Conservation (phyloP, 1,140 invertebrate species). For the Lutraria rhynchaena region DNA sequence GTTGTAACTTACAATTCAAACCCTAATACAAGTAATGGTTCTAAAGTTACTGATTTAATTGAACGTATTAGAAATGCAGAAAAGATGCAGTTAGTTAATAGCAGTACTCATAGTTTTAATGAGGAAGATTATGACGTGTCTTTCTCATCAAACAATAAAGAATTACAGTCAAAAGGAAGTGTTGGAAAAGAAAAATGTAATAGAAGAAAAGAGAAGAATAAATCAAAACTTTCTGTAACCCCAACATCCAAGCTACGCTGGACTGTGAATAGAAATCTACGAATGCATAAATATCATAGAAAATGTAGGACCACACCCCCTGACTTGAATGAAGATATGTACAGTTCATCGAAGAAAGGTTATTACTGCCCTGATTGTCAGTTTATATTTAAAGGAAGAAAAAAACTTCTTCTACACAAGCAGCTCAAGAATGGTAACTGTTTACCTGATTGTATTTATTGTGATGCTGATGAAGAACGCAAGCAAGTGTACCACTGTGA, state of each 20-base stretch:
- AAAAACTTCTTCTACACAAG: slow-evolving; percentile 37
- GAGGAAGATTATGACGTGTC: background rate
- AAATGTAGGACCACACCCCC: slow-evolving; percentile 22
- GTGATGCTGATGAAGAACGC: slow-evolving; percentile 46
- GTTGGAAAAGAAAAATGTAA: background rate
- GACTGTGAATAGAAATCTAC: slow-evolving; percentile 40
- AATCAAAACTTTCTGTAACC: no score
- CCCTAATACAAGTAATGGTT: no score
- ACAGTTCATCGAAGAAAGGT: slow-evolving; percentile 29
- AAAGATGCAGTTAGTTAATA: no score
- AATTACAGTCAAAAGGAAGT: background rate
- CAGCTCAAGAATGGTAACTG: slow-evolving; percentile 33
- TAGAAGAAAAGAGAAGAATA: background rate
- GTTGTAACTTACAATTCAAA: no score
- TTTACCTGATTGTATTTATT: slow-evolving; percentile 51
- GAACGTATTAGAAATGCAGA: no score
- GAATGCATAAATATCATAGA: slow-evolving; percentile 50
- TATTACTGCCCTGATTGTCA: slow-evolving; percentile 47
- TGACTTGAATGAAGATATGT: slow-evolving; percentile 40
- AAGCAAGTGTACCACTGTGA: slow-evolving; percentile 42
- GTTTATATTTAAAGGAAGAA: slow-evolving; percentile 44
- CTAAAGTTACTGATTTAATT: no score
- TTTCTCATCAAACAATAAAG: background rate
- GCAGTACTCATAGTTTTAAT: no score
- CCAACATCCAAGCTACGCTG: slow-evolving; percentile 22